Percentiles rank a stretch among this genome's conserved stretches.
Evolutionary conservation across 2,113 vertebrate species (phyloP).

Genomic region (Sapayoa aenigma): DNA sequence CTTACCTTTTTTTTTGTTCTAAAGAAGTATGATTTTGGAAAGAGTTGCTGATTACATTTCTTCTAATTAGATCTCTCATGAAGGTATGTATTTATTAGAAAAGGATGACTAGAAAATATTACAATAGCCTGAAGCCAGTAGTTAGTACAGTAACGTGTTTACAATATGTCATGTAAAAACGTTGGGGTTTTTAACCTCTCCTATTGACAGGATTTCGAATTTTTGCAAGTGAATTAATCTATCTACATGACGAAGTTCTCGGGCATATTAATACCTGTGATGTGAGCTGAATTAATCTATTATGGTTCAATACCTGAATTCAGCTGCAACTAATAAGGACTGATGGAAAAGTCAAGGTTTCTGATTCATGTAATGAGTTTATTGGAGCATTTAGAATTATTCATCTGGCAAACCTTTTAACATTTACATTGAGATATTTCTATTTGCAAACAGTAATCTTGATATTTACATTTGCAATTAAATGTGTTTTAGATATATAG

Average conservation of each 20-base stretch:
- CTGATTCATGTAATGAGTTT: constrained; percentile 26
- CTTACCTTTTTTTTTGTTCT: not conserved
- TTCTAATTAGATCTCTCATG: not conserved
- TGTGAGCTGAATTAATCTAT: not conserved
- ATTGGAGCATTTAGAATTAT: not conserved
- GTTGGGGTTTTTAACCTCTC: not conserved
- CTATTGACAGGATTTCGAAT: not conserved
- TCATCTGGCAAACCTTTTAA: constrained; percentile 1
- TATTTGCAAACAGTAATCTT: not conserved
- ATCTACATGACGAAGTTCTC: not conserved
- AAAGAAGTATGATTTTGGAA: not conserved
- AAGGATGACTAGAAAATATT: not conserved
- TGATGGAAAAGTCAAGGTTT: constrained; percentile 22
- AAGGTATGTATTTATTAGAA: not conserved
- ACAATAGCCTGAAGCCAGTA: not conserved
- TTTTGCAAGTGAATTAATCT: constrained; percentile 21
- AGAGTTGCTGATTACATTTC: not conserved
- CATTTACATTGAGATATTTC: not conserved
- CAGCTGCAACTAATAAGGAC: constrained; percentile 34
- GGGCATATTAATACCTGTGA: constrained; percentile 19
- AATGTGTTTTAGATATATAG: not conserved
- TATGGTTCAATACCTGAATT: constrained; percentile 25
- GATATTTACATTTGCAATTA: not conserved
- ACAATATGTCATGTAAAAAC: not conserved
- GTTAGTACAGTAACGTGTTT: not conserved